Base-by-base conservation (phyloP, 2,113 vertebrate species). In the Girardinichthys multiradiatus region DNA sequence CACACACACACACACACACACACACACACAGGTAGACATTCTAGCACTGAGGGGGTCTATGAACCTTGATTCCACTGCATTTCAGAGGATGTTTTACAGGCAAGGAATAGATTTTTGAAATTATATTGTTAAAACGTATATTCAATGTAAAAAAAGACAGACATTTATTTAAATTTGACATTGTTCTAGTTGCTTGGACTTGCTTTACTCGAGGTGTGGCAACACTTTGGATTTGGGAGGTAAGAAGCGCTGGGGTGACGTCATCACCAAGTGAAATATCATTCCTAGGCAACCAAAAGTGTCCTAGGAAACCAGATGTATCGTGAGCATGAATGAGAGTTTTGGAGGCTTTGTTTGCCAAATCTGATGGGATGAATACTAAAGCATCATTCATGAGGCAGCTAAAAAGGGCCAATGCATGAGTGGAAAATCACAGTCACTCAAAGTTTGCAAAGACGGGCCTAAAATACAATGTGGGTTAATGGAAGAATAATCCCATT, bases 231-330 rank as follows among this genome's bases (percentile, higher is more conserved):
- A 79, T 64, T 37, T 27, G 57, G 80, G 79, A 59, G 21, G 57
- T 59, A 27, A 59, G 26, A n/a, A 45, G 42, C 13, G 21, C 26
- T 13, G 26, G 42, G 84, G 71, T 85, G 87, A 88, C 82, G 83
- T 88, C 84, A 85, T 79, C 83, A 60, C 37, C 76, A 62, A 75
- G 79, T 83, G 86, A 86, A 87, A 86, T 70, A 80, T 89, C 80
- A 87, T 86, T 86, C 88, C 83, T 77, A 75, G 82, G 86, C 77
- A 84, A 87, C 85, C 86, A 74, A 80, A 87, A 87, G 82, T 85
- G 76, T 87, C 80, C 83, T 73, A 74, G 73, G 82, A 82, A 89
- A 87, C 84, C 84, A 91, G 80, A 90, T 88, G 82, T 87, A 82
- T 60, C 30, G 39, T 31, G 61, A 35, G 70, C 72, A 51, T 71